Evolutionary conservation across 2,888 invertebrate species (phyloP), one percentile per base, ranked within the genome.

Genomic region (Rotaria magnacalcarata): DNA sequence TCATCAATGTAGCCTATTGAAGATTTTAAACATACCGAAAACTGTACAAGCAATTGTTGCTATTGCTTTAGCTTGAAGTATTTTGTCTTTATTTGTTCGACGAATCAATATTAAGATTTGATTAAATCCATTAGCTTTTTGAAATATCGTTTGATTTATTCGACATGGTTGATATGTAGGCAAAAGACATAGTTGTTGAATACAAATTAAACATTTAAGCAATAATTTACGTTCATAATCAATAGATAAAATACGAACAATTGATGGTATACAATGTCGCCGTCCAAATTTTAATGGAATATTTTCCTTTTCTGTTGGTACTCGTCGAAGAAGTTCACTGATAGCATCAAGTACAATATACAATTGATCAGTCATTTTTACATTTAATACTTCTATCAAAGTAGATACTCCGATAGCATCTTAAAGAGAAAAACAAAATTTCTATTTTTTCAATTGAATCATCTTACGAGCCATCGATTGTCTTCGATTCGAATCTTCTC

Each of bases 61-160:
- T 47, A 47, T 80, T 47, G 80, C 80, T 80, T n/a, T 47, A 21
- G 80, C 43, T 80, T 80, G 80, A 14, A 80, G 2, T 2, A 80
- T 1, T 80, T 47, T 47, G 8, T 80, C 47, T 47, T 67, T 67
- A 67, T 67, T 67, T 41, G 67, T 11, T 47, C 80, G 80, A 47
- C 80, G 47, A n/a, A 80, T 80, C 8, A 80, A 47, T n/a, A 11
- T 47, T 47, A 80, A 11, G 8, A 80, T 10, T 80, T 80, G 80
- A 47, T 43, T 47, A 14, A 80, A 41, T 10, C 80, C 80, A 47
- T 80, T 47, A 11, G 80, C 80, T 47, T 80, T 80, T 80, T 47
- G 80, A 47, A 80, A 80, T 80, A 80, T 80, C 47, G 47, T 80
- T 80, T 80, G 80, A 47, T 80, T 80, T 24, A 1, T 24, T 80